These are phyloP conservation scores for Pygoscelis adeliae DNA, from an alignment of 2,113 vertebrate genomes.

Conservation along the genomic window DNA sequence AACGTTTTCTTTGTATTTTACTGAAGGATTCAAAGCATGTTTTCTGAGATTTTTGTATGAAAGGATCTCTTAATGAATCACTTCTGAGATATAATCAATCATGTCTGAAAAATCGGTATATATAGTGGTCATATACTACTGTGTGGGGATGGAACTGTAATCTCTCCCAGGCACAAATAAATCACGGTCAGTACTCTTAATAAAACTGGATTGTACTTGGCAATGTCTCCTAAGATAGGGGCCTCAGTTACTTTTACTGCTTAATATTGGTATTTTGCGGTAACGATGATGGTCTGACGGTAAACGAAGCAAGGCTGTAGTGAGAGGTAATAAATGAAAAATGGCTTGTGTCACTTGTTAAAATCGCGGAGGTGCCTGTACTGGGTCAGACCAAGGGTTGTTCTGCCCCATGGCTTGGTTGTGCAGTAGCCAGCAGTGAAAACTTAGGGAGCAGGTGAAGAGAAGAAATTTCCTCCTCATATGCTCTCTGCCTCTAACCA, in stretches of 20 bases:
- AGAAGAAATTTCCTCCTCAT: background rate
- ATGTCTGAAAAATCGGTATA: background rate
- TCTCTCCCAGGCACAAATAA: background rate
- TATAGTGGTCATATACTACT: background rate
- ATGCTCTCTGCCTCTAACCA: accelerated
- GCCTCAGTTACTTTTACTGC: background rate
- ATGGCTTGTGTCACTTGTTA: background rate
- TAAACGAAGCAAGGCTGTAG: background rate
- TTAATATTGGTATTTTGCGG: accelerated
- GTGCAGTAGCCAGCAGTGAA: background rate
- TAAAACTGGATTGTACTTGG: background rate
- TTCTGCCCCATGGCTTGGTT: background rate
- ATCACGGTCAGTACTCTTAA: background rate
- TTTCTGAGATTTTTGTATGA: background rate
- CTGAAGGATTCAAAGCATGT: background rate
- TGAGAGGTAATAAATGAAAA: too few species aligned
- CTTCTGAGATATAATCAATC: background rate
- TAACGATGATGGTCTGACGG: accelerated
- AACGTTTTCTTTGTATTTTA: background rate
- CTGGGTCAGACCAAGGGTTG: background rate
- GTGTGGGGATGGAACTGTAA: background rate
- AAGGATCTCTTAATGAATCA: background rate
- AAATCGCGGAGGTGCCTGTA: accelerated
- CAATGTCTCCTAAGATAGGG: background rate
- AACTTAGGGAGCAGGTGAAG: background rate